These are phyloP conservation scores for Tetheella fluctuosa DNA, from an alignment of 2,888 invertebrate genomes.

Conservation along the genomic window DNA sequence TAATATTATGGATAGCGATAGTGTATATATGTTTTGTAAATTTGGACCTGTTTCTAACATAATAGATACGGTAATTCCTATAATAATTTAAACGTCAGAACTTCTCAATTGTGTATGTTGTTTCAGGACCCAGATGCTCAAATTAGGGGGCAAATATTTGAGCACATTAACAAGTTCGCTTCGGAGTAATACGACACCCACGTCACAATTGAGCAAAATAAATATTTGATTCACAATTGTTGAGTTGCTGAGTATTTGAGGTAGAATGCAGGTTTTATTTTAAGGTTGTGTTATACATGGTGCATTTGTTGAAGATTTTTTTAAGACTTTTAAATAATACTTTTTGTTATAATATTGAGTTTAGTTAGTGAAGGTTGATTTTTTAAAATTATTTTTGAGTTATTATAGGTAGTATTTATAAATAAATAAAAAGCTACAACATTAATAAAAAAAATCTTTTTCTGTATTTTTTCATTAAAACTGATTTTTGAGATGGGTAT, in stretches of 20 bases:
- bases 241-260: slow-evolving; percentile 5
- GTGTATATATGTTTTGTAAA: too few species aligned
- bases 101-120: neutral
- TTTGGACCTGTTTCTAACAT: too few species aligned
- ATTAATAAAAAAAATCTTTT: too few species aligned
- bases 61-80: neutral
- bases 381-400: too few species aligned
- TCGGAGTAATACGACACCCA: slow-evolving; percentile 26
- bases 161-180: slow-evolving; percentile 16
- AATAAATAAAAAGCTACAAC: too few species aligned
- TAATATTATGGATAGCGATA: too few species aligned
- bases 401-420: too few species aligned
- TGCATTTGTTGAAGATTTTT: neutral
- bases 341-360: too few species aligned
- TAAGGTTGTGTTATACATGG: neutral
- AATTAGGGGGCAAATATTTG: slow-evolving; percentile 7
- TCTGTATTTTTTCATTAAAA: too few species aligned
- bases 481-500: too few species aligned
- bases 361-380: too few species aligned
- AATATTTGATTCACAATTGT: slow-evolving; percentile 27
- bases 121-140: neutral
- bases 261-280: neutral
- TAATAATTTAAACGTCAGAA: neutral
- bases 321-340: too few species aligned
- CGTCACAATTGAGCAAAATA: slow-evolving; percentile 20